phyloP scores from a whole-genome alignment of 2,113 vertebrate species.

The Amblyopsis rosae region DNA sequence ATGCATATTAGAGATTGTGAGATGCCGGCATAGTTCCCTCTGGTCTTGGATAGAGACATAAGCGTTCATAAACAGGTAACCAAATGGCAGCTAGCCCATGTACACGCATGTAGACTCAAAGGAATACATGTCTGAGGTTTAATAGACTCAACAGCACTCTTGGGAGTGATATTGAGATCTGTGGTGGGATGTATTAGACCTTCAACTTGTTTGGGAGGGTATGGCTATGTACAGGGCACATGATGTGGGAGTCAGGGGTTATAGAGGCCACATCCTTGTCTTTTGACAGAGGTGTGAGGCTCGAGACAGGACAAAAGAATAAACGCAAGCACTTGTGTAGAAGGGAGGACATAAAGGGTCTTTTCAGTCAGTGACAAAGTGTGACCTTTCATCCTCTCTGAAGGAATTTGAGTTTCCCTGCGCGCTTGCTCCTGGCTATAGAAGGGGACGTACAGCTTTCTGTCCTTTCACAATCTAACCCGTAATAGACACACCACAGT shows the following conservation, averaged over 20 bases:
- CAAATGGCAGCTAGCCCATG: neutral
- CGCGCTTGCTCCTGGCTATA: conserved; percentile 28
- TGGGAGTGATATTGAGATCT: neutral
- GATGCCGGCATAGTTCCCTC: neutral
- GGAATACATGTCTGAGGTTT: conserved; percentile 18
- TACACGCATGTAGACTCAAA: neutral
- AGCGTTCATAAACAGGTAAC: neutral
- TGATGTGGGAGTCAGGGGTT: conserved; percentile 52
- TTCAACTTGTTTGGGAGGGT: conserved; percentile 6
- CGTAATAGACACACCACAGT: neutral
- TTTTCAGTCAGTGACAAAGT: conserved; percentile 42
- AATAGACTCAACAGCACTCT: neutral
- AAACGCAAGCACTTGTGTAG: conserved; percentile 47
- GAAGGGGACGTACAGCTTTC: conserved; percentile 12
- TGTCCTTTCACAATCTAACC: conserved; percentile 14
- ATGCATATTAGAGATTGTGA: neutral
- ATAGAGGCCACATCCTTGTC: conserved; percentile 59
- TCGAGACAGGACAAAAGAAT: conserved; percentile 43
- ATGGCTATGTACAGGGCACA: conserved; percentile 40
- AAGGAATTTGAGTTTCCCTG: conserved; percentile 41
- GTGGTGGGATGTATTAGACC: conserved; percentile 7
- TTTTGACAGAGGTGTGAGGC: conserved; percentile 51
- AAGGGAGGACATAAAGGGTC: conserved; percentile 49
- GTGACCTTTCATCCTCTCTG: conserved; percentile 44
- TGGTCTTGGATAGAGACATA: neutral